Evolutionary conservation across 2,113 vertebrate genomes (phyloP), one percentile per base, ranked within the genome.

Genomic region (Salvelinus namaycush): DNA sequence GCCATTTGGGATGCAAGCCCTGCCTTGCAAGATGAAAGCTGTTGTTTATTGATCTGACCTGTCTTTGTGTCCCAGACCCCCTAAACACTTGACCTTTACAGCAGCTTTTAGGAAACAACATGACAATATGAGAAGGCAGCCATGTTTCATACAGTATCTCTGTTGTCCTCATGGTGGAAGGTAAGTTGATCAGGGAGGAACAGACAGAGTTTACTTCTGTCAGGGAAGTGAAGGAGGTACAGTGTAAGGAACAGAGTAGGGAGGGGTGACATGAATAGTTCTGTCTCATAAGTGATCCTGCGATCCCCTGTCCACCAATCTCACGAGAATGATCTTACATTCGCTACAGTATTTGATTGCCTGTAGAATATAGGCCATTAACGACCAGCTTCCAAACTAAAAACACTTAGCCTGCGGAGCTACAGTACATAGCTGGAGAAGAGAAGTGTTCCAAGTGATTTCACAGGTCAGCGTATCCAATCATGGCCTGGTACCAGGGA

Each of bases 31-130:
- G 77, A 77, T 83, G 84, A 91, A 86, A 90, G 83, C 22, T 86
- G 77, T 31, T 87, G 79, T 89, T 88, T 89, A 88, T 89, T 79
- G 89, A 91, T 89, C 67, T 54, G 60, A 18, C 79, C 29, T 75
- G 79, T 70, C 13, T 34, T 31, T 64, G 34, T 69, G 68, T 74
- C 54, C 75, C 74, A 26, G 64, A 20, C 13, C 48, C 4, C 12
- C 44, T 9, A 20, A 66, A 67, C 51, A 39, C 1, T 1, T 26
- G 26, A 67, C 24, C 24, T 44, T 39, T 34, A 13, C 59, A 9
- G 6, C 34, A 7, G 39, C 68, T 48, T 70, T 48, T 14, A 70
- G 39, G n/a, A 51, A 22, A 22, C 39, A 44, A 49, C 24, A 8
- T 49, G n/a, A 48, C 68, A 27, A 20, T 49, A 29, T 24, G 27